Percentiles rank a stretch among this genome's conserved stretches.
Evolutionary conservation across 2,888 invertebrate genomes (phyloP).

Genomic region (Bombylius discolor): DNA sequence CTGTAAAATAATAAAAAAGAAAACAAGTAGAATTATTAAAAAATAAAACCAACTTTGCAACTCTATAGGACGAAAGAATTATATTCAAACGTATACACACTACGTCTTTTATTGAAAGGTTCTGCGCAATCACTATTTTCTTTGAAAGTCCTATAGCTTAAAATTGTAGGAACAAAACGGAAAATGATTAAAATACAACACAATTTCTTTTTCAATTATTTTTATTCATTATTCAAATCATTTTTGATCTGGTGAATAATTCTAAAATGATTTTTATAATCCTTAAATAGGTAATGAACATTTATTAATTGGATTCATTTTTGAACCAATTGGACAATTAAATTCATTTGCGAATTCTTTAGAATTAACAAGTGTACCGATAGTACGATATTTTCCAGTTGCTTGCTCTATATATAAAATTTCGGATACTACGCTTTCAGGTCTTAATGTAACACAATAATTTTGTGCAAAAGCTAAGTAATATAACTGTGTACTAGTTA

Average conservation of each 20-base stretch:
- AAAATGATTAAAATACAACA: background rate
- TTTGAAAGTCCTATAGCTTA: too few relatives aligned
- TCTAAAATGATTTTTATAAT: too few relatives aligned
- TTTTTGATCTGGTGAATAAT: background rate
- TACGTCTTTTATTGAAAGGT: too few relatives aligned
- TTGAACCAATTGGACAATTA: constrained; percentile 55
- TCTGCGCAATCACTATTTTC: too few relatives aligned
- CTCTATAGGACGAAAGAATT: too few relatives aligned
- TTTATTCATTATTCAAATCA: background rate
- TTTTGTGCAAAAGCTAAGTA: background rate
- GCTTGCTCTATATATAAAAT: constrained; percentile 96
- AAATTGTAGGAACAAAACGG: background rate
- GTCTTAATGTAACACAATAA: constrained; percentile 46
- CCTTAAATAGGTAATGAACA: constrained; percentile 36
- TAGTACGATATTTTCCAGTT: constrained; percentile 73
- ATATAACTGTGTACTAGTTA: background rate
- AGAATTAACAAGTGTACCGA: constrained; percentile 73
- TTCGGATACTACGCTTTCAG: constrained; percentile 70
- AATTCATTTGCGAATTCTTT: constrained; percentile 71
- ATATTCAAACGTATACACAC: too few relatives aligned
- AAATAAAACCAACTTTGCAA: too few relatives aligned
- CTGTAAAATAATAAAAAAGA: too few relatives aligned
- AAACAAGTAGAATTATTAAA: too few relatives aligned
- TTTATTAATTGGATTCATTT: constrained; percentile 74
- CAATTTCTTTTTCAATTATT: background rate